A percentile compares a stretch with the other conserved stretches of the same genome.
phyloP scores from a whole-genome alignment of 2,888 invertebrate genomes.

The Parnassius glacialis region DNA sequence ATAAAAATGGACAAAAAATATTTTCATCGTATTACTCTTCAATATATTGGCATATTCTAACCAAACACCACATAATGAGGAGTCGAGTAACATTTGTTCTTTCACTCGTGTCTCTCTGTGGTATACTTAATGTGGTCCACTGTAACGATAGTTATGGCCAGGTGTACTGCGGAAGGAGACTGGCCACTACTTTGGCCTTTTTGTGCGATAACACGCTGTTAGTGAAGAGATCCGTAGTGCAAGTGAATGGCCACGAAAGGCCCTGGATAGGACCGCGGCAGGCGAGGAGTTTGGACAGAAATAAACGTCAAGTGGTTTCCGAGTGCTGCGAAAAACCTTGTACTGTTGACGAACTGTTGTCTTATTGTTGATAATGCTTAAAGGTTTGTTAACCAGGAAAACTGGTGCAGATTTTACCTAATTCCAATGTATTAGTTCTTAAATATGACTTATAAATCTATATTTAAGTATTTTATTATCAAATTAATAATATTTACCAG shows the following conservation, averaged over 20 bases:
- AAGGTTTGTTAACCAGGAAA: too few relatives aligned
- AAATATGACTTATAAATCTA: too few relatives aligned
- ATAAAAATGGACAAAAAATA: conserved; percentile 3
- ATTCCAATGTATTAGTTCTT: too few relatives aligned
- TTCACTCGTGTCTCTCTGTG: not conserved
- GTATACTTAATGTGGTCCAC: conserved; percentile 2
- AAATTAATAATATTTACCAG: too few relatives aligned
- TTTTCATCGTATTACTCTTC: not conserved
- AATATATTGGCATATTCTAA: not conserved
- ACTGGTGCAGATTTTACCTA: too few relatives aligned
- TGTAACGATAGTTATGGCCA: conserved; percentile 27
- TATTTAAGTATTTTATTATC: too few relatives aligned
- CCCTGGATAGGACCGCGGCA: conserved; percentile 37
- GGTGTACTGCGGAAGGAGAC: conserved; percentile 32
- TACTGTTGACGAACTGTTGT: conserved; percentile 36
- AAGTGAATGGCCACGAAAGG: conserved; percentile 20
- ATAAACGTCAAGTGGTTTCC: conserved; percentile 42
- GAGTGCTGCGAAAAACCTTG: conserved; percentile 51
- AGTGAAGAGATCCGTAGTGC: conserved; percentile 25
- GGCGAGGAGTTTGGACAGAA: conserved; percentile 36
- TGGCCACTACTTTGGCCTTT: conserved; percentile 34
- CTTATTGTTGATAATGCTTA: conserved; percentile 36
- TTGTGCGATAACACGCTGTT: conserved; percentile 30
- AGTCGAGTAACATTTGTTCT: not conserved
- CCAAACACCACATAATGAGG: conserved; percentile 6